Evolutionary conservation across 2,113 vertebrate genomes (phyloP).

Genomic region (Anser brachyrhynchus): DNA sequence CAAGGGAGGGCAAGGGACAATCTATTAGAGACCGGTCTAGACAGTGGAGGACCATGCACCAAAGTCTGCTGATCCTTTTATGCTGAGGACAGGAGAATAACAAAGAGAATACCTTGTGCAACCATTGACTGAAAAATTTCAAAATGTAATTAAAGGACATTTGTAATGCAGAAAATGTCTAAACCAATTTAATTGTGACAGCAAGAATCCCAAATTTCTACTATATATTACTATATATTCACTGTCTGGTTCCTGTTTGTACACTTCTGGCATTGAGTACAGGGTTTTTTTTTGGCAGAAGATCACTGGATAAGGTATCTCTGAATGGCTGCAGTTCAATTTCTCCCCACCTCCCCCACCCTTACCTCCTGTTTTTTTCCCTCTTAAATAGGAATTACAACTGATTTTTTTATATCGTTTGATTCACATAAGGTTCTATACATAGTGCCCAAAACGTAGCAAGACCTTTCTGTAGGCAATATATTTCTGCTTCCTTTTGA

Average conservation of each 20-base stretch:
- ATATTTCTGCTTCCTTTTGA: not conserved
- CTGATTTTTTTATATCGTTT: not conserved
- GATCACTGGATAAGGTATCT: not conserved
- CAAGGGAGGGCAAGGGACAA: accelerated
- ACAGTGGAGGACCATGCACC: too few species aligned
- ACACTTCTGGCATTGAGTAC: not conserved
- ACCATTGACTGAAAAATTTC: not conserved
- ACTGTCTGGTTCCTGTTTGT: not conserved
- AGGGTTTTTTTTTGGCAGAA: not conserved
- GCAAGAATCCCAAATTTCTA: not conserved
- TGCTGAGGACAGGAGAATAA: not conserved
- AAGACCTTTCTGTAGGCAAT: not conserved
- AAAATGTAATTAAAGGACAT: not conserved
- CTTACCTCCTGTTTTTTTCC: not conserved
- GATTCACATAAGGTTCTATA: not conserved
- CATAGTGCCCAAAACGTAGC: not conserved
- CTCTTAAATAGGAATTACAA: not conserved
- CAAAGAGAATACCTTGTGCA: not conserved
- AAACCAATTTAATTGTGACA: not conserved
- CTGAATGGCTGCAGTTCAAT: not conserved
- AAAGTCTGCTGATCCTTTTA: accelerated
- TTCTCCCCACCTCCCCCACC: too few species aligned
- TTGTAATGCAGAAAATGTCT: slow-evolving; percentile 13
- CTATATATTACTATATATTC: accelerated
- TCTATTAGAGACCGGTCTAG: too few species aligned